Conservation (phyloP, 2,797 vertebrate species). For the Adelosebastes latens region DNA sequence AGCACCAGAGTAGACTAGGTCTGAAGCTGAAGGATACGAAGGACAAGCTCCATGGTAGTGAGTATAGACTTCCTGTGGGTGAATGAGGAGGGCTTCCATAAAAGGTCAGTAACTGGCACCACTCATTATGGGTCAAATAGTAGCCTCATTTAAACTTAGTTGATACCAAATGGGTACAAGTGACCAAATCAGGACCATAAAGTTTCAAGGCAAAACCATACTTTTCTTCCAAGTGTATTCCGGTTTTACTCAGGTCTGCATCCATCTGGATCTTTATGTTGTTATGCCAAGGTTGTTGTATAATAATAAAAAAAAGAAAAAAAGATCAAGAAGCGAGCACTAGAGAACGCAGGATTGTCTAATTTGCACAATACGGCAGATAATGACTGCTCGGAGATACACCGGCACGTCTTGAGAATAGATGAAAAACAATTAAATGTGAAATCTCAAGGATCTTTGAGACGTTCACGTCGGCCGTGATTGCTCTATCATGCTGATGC, state of each 20-base stretch:
- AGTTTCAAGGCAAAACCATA: background rate
- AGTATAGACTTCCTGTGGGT: constrained; percentile 41
- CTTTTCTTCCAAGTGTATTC: background rate
- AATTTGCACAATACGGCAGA: constrained; percentile 43
- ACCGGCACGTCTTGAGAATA: constrained; percentile 48
- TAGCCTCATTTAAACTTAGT: background rate
- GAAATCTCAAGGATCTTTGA: constrained; percentile 63
- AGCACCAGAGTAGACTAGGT: constrained; percentile 69
- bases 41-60: constrained; percentile 43
- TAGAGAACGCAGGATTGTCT: constrained; percentile 22
- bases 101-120: constrained; percentile 64
- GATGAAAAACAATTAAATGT: constrained; percentile 65
- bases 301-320: background rate
- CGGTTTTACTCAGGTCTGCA: constrained; percentile 2
- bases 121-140: constrained; percentile 13
- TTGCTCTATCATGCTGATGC: constrained; percentile 49
- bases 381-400: constrained; percentile 51
- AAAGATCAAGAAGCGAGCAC: constrained; percentile 7
- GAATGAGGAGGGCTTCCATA: constrained; percentile 20
- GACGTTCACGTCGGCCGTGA: constrained; percentile 32
- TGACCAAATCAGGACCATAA: background rate
- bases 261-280: constrained; percentile 1
- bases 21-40: constrained; percentile 45
- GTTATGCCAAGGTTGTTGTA: background rate
- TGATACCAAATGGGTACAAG: background rate